Conservation (phyloP, 1,140 invertebrate genomes). For the Antheraea pernyi region DNA sequence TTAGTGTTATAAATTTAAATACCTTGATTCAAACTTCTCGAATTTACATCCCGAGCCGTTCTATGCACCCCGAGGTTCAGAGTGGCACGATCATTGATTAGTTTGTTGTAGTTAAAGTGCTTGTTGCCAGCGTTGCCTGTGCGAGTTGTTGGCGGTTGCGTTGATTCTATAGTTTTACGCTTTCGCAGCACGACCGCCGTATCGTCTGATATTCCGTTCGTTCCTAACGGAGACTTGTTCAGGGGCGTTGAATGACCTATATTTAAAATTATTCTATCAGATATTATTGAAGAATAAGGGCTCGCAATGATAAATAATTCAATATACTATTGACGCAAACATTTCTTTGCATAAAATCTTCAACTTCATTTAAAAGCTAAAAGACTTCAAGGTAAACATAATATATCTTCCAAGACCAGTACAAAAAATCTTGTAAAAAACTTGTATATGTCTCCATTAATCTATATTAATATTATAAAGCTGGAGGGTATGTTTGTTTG, state of each 20-base stretch:
- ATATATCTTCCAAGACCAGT: too few species aligned
- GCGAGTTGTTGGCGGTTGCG: slow-evolving; percentile 72
- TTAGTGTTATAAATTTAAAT: neutral
- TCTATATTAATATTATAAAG: too few species aligned
- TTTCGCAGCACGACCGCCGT: slow-evolving; percentile 49
- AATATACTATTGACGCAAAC: too few species aligned
- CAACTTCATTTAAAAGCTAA: too few species aligned
- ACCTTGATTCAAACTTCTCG: slow-evolving; percentile 64
- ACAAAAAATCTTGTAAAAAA: too few species aligned
- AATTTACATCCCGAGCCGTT: slow-evolving; percentile 39
- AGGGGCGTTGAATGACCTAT: slow-evolving; percentile 19
- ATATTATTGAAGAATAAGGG: too few species aligned
- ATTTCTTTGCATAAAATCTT: too few species aligned
- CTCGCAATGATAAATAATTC: too few species aligned
- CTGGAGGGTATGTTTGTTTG: too few species aligned
- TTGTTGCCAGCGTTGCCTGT: slow-evolving; percentile 79
- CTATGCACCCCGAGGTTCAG: slow-evolving; percentile 32
- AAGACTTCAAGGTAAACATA: too few species aligned
- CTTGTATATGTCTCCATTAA: too few species aligned
- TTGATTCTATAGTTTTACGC: slow-evolving; percentile 68
- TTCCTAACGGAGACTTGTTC: slow-evolving; percentile 4
- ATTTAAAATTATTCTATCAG: neutral
- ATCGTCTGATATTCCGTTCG: slow-evolving; percentile 39
- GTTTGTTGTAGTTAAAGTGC: slow-evolving; percentile 89
- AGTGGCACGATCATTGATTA: slow-evolving; percentile 82